Percentiles rank a stretch among this genome's conserved stretches.
phyloP scores from a whole-genome alignment of 1,140 invertebrate species.

The Tetramorium alpestre region DNA sequence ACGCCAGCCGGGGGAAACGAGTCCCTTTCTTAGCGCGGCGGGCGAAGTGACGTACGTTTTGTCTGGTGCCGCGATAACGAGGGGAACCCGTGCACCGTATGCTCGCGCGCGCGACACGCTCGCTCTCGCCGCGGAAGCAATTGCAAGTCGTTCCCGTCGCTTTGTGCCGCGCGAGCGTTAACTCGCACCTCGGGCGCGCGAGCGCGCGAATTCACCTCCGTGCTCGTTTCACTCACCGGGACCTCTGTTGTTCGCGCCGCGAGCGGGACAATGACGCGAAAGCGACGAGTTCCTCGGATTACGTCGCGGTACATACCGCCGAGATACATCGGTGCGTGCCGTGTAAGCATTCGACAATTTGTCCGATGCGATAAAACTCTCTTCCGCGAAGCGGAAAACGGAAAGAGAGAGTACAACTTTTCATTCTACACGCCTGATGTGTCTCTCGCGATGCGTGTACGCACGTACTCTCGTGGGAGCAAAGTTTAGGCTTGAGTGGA shows the following conservation, averaged over 20 bases:
- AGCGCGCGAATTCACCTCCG: slow-evolving; percentile 23
- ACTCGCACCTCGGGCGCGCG: slow-evolving; percentile 17
- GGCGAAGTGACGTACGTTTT: slow-evolving; percentile 23
- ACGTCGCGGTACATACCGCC: background rate
- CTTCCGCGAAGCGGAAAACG: background rate
- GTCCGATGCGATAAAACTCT: background rate
- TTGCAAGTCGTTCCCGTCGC: slow-evolving; percentile 32
- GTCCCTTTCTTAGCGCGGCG: slow-evolving; percentile 10
- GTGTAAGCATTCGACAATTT: slow-evolving; percentile 1
- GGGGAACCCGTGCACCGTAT: background rate
- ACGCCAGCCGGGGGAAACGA: background rate
- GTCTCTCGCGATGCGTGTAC: background rate
- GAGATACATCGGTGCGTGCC: background rate
- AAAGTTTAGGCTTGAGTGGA: background rate
- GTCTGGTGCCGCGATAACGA: slow-evolving; percentile 32
- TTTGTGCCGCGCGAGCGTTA: slow-evolving; percentile 8
- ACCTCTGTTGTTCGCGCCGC: slow-evolving; percentile 12
- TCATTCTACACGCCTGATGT: background rate
- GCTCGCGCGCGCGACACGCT: background rate
- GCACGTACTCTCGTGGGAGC: no score
- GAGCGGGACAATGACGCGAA: slow-evolving; percentile 6
- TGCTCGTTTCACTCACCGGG: background rate
- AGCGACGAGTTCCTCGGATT: slow-evolving; percentile 14
- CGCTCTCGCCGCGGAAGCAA: slow-evolving; percentile 10
- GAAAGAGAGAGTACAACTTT: slow-evolving; percentile 10